Evolutionary conservation across 2,888 invertebrate genomes (phyloP).

Genomic region (Alloscopus bannaensis): DNA sequence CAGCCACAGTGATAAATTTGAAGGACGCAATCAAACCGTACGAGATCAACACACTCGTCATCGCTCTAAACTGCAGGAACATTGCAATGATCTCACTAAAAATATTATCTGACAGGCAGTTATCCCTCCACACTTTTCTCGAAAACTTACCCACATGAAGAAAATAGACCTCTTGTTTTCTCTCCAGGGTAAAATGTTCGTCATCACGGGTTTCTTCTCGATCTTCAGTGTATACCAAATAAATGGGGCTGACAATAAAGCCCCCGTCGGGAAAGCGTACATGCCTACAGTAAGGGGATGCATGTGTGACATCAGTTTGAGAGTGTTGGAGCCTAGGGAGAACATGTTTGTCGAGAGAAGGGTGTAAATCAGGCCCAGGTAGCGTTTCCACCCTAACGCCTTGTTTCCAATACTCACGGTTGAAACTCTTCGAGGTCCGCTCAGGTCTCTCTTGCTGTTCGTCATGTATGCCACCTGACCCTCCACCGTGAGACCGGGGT

Average conservation of each 20-base stretch:
- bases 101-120: background rate
- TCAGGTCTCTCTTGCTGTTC: conserved; percentile 35
- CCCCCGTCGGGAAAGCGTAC: conserved; percentile 65
- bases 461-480: conserved; percentile 58
- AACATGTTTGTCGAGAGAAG: conserved; percentile 68
- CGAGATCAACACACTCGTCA: conserved; percentile 57
- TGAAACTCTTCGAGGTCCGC: conserved; percentile 18
- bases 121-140: background rate
- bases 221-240: conserved; percentile 62
- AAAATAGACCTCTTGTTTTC: conserved; percentile 60
- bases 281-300: conserved; percentile 59
- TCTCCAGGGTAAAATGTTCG: conserved; percentile 51
- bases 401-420: conserved; percentile 46
- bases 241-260: conserved; percentile 61
- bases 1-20: conserved; percentile 65
- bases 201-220: conserved; percentile 63
- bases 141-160: conserved; percentile 65
- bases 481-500: conserved; percentile 47
- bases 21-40: conserved; percentile 63
- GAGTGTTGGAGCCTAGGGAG: conserved; percentile 61
- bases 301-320: conserved; percentile 61
- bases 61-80: conserved; percentile 57
- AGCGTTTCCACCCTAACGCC: conserved; percentile 62
- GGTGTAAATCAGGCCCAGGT: conserved; percentile 66
- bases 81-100: background rate